Base-by-base conservation (phyloP, 2,113 vertebrate species). In the Apodemus speciosus region DNA sequence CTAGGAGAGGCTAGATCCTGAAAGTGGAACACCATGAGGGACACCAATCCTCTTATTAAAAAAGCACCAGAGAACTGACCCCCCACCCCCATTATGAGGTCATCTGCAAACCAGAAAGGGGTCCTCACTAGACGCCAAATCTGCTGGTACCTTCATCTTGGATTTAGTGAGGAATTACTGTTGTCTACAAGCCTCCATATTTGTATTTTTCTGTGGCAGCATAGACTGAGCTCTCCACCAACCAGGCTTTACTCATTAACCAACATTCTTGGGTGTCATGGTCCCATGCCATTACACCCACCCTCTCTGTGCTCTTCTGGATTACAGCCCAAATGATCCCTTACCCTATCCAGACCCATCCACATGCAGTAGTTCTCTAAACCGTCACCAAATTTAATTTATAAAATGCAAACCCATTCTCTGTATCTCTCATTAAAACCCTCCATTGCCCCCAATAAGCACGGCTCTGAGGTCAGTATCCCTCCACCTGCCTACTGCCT, bases 201-300 rank as follows among this genome's bases (percentile, higher is more conserved):
- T 27, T 49, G 20, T 68, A 11, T 73, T 64, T 66, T 93, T 35
- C 32, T 43, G n/a, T n/a, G 79, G 58, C 76, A 43, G 20, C 8
- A n/a, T 27, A 83, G 43, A 66, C 27, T 64, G 53, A 71, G 35
- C 49, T 3, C 16, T 35, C 20, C 21, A 3, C 16, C 27, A 20
- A 1, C 30, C 38, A 80, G 62, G 3, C 53, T 58, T 10, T 9
- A 5, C 38, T 23, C 30, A 43, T 11, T 72, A 38, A 60, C 16
- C 3, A 0, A 76, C 32, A 53, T 21, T 90, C 49, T 9, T 3
- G 3, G 18, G 80, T 75, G 53, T 51, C 80, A 10, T 11, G 6
- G 3, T 1, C 20, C 23, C 46, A 13, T 0, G 13, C 15, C 0
- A 2, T 53, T 23, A 16, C 14, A 9, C 30, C 46, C 0, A 2